Evolutionary conservation across 2,113 vertebrate genomes (phyloP).

Genomic region (Limanda limanda): DNA sequence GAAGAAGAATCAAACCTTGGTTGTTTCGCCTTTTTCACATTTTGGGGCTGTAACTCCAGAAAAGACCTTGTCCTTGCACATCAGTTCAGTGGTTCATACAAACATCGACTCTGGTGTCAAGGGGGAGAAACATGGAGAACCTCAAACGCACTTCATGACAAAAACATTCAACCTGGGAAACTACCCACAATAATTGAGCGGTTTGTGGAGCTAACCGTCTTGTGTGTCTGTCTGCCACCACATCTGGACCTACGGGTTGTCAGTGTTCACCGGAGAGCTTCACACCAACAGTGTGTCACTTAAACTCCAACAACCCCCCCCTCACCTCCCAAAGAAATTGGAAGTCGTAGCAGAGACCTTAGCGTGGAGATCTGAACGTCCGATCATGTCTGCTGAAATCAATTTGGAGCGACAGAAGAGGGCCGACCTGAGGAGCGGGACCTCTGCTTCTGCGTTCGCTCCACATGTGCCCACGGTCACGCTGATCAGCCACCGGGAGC

Average conservation of each 20-base stretch:
- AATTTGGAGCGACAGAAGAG: constrained; percentile 64
- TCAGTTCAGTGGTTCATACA: constrained; percentile 31
- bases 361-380: background rate
- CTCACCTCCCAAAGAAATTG: background rate
- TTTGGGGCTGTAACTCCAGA: constrained; percentile 28
- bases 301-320: background rate
- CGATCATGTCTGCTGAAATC: constrained; percentile 73
- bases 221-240: background rate
- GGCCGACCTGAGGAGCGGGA: constrained; percentile 39
- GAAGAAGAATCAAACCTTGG: constrained; percentile 16
- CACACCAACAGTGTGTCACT: background rate
- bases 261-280: background rate
- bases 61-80: constrained; percentile 3
- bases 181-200: background rate
- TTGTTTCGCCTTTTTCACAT: constrained; percentile 27
- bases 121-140: constrained; percentile 10
- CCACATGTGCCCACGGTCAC: constrained; percentile 76
- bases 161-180: constrained; percentile 3
- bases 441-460: constrained; percentile 24
- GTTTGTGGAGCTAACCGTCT: background rate
- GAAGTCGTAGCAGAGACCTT: background rate
- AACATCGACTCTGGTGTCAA: constrained; percentile 20
- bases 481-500: constrained; percentile 74
- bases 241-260: background rate
- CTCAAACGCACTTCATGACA: background rate